Conservation (phyloP, 2,888 invertebrate species). For the Erannis defoliaria region DNA sequence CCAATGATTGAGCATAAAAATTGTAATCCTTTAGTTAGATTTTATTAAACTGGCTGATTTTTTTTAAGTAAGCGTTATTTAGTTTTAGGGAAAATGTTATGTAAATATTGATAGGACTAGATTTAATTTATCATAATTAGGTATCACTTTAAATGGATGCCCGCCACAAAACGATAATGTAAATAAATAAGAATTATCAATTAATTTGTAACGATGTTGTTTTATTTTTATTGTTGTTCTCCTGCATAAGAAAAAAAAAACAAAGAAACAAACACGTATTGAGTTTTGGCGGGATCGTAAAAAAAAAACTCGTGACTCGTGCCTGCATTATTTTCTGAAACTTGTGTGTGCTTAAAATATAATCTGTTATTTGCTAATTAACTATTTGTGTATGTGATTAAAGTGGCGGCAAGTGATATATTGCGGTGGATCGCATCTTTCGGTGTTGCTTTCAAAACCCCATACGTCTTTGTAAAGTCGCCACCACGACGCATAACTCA, state of each 20-base stretch:
- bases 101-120: constrained; percentile 70
- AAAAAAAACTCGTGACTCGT: too few species aligned
- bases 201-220: constrained; percentile 67
- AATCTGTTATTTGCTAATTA: too few species aligned
- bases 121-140: constrained; percentile 27
- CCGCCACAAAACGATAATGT: constrained; percentile 55
- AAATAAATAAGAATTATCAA: constrained; percentile 73
- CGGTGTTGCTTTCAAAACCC: too few species aligned
- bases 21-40: constrained; percentile 11
- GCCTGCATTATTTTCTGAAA: too few species aligned
- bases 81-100: constrained; percentile 80
- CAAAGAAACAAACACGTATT: too few species aligned
- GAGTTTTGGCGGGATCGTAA: too few species aligned
- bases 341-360: too few species aligned
- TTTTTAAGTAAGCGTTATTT: constrained; percentile 78
- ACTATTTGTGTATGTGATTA: too few species aligned
- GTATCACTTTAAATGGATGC: constrained; percentile 36
- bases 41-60: constrained; percentile 40
- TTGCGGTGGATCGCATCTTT: too few species aligned
- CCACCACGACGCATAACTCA: too few species aligned
- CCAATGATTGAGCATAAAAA: not conserved
- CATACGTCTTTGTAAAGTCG: too few species aligned
- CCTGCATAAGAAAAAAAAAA: not conserved
- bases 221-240: constrained; percentile 7
- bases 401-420: too few species aligned